Conservation (phyloP, 2,888 invertebrate species). For the Stramonita haemastoma region DNA sequence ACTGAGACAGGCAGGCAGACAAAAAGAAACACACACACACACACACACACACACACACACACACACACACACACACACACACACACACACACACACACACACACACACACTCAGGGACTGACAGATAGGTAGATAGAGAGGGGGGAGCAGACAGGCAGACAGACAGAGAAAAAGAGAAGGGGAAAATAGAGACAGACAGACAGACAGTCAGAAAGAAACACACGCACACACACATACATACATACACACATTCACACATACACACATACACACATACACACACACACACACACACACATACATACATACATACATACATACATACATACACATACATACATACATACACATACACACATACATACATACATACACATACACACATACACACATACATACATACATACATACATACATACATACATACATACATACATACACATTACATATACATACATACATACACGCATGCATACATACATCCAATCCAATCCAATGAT, state of each 20-base stretch:
- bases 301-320: background rate
- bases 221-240: background rate
- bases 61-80: background rate
- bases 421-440: background rate
- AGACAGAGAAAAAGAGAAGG: background rate
- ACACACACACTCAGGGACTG: background rate
- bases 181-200: background rate
- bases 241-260: background rate
- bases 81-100: background rate
- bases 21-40: no score
- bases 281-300: background rate
- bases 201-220: background rate
- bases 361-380: background rate
- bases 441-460: background rate
- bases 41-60: background rate
- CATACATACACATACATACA: background rate
- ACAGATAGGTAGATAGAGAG: background rate
- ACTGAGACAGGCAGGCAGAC: no score
- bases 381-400: background rate
- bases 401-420: background rate
- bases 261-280: background rate
- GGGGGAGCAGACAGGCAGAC: background rate
- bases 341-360: background rate
- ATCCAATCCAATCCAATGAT: background rate
- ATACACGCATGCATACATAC: background rate